Evolutionary conservation across 1,140 invertebrate species (phyloP), one percentile per base, ranked within the genome.

Genomic region (Arion vulgaris): DNA sequence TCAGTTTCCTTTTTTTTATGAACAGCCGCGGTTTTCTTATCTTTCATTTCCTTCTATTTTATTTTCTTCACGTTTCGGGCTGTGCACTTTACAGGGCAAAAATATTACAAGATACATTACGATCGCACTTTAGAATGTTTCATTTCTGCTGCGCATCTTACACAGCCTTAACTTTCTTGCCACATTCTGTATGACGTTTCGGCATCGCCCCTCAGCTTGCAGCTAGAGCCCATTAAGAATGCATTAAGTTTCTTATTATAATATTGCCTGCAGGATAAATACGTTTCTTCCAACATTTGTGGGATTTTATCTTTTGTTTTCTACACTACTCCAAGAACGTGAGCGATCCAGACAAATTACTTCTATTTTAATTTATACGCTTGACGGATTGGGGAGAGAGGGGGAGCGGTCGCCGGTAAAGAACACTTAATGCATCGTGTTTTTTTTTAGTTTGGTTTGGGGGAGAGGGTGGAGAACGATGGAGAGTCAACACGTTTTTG

Each of bases 241-340:
- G 62, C 62, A 66, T 66, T 66, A 66, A 66, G 19, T 66, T 66
- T 66, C 62, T 66, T 32, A 4, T 66, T 66, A 66, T 32, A 66
- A 32, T 32, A 32, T 66, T 66, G 11, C 62, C 62, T 34, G n/a
- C n/a, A 66, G 62, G 62, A 66, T 66, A 32, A 66, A 66, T 34
- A 28, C 28, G 62, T 66, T 66, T 66, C 62, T n/a, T 11, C 11
- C n/a, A 4, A 66, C 2, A 32, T 66, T 17, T 32, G 17, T 17
- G n/a, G 28, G 19, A 32, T 32, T 66, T 32, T 66, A 2, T 34
- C 7, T 23, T 32, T 32, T 28, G 2, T 32, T 32, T 32, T 32
- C n/a, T 4, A 4, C 15, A 66, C 28, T 34, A 28, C 28, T 66
- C 17, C 4, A 32, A 2, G 62, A 66, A 66, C 62, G 62, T 17